A percentile compares a stretch with the other conserved stretches of the same genome.
These are phyloP conservation scores for Halcyon malimbica DNA, from an alignment of 2,113 vertebrate genomes.

Conservation along the genomic window DNA sequence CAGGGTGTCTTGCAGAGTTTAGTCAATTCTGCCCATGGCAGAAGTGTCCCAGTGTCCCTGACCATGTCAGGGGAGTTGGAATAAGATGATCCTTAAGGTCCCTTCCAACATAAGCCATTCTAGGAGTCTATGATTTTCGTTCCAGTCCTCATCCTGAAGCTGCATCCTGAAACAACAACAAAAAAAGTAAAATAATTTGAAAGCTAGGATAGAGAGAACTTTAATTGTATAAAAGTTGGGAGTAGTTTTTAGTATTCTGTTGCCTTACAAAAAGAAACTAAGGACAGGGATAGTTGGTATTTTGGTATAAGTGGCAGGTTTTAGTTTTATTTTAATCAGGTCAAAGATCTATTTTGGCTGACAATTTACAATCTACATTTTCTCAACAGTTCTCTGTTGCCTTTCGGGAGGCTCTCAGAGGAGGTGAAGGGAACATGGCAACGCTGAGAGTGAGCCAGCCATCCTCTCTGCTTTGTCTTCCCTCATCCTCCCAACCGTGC, in stretches of 20 bases:
- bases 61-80: too few relatives aligned
- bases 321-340: background rate
- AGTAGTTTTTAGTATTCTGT: background rate
- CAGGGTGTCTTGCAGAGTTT: too few relatives aligned
- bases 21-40: background rate
- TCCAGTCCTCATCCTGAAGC: background rate
- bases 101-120: too few relatives aligned
- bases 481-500: background rate
- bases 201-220: too few relatives aligned
- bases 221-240: background rate
- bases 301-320: background rate
- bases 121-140: background rate
- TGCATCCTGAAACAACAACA: background rate
- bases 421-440: background rate
- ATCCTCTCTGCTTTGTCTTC: background rate
- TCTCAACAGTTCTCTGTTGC: background rate
- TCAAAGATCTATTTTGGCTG: background rate
- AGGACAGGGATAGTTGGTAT: background rate
- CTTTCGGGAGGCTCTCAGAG: background rate
- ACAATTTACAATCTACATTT: fast-evolving
- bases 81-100: too few relatives aligned
- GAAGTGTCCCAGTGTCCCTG: too few relatives aligned
- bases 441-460: fast-evolving
- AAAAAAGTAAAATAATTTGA: background rate
- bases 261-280: background rate